phyloP scores from a whole-genome alignment of 2,888 invertebrate genomes.

The Drosophila pullipes region DNA sequence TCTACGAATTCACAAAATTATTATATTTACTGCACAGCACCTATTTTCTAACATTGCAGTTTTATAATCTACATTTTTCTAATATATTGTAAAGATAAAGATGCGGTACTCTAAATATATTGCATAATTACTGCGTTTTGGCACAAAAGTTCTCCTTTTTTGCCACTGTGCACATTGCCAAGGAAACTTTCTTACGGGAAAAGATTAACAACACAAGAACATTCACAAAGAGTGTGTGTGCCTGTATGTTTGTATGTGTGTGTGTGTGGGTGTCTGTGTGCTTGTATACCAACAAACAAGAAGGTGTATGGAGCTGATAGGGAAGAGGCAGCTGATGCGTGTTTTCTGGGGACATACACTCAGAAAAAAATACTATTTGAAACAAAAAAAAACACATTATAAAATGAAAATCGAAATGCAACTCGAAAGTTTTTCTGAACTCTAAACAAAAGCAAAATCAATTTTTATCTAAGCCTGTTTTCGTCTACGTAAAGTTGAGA shows the following conservation, averaged over 20 bases:
- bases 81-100: background rate
- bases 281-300: background rate
- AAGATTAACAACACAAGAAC: slow-evolving; percentile 55
- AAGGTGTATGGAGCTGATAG: background rate
- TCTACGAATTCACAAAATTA: background rate
- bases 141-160: background rate
- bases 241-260: background rate
- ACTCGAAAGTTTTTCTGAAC: background rate
- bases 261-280: background rate
- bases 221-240: slow-evolving; percentile 8
- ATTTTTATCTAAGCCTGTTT: background rate
- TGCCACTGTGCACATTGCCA: slow-evolving; percentile 31
- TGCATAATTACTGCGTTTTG: background rate
- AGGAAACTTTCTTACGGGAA: slow-evolving; percentile 52
- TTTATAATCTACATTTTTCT: background rate
- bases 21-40: background rate
- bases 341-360: slow-evolving; percentile 45
- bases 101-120: too few species aligned
- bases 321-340: slow-evolving; percentile 26
- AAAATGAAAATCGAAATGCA: background rate
- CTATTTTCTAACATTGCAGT: background rate
- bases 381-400: background rate
- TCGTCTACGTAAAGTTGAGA: background rate
- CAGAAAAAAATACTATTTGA: background rate
- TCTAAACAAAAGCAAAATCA: background rate